Percentiles rank a stretch among this genome's conserved stretches.
Conservation (phyloP, 2,888 invertebrate species). For the Venusia cambrica region DNA sequence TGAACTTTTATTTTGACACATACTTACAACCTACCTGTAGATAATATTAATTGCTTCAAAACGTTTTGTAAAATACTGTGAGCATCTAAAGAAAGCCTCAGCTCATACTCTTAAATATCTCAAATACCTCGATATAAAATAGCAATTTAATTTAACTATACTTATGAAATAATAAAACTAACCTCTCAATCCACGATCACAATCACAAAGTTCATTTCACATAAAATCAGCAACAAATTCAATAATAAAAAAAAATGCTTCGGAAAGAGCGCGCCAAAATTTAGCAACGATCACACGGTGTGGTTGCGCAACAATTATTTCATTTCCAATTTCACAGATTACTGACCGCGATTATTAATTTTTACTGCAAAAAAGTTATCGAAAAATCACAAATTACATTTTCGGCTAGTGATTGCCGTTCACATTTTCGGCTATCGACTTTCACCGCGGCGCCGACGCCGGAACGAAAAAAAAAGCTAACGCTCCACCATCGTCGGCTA, state of each 20-base stretch:
- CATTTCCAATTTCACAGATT: constrained; percentile 63
- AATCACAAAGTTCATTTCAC: constrained; percentile 25
- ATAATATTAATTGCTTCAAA: no score
- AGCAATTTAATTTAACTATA: background rate
- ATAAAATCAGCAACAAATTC: constrained; percentile 15
- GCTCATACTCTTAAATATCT: no score
- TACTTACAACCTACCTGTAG: no score
- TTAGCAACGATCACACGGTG: constrained; percentile 40
- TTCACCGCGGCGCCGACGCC: constrained; percentile 21
- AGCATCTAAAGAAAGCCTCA: no score
- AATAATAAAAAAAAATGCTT: constrained; percentile 4
- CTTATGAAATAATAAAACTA: constrained; percentile 18
- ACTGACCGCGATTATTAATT: constrained; percentile 25
- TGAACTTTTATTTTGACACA: no score
- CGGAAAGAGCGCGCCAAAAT: constrained; percentile 37
- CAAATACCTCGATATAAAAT: background rate
- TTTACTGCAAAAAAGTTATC: constrained; percentile 20
- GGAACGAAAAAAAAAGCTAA: constrained; percentile 21
- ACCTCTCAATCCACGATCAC: constrained; percentile 24
- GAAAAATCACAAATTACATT: constrained; percentile 20
- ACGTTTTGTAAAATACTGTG: no score
- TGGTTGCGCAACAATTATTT: constrained; percentile 53
- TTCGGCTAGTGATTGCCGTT: constrained; percentile 26
- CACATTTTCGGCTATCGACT: constrained; percentile 20
- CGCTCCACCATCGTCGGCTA: constrained; percentile 23